Base-by-base conservation (phyloP, 2,888 invertebrate species). In the Allolobophora icterica region DNA sequence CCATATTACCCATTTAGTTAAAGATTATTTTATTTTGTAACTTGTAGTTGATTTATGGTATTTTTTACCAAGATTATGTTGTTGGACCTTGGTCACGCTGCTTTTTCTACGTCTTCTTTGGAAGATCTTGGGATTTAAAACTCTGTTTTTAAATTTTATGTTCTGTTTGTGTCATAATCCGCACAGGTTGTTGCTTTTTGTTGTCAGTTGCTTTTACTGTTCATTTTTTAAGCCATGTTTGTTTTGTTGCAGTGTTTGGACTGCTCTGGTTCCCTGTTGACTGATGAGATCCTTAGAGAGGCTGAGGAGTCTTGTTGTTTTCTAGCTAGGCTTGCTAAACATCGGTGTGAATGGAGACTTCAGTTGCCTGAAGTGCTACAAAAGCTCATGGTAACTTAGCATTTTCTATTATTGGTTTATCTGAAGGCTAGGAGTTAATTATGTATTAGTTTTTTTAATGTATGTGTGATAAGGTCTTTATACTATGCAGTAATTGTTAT, bases 281-380 rank as follows among this genome's bases (percentile, higher is more conserved):
- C 52, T 24, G 84, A n/a, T 21, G 89, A 40, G 4, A 33, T 90
- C 17, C 89, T 93, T 40, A n/a, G 30, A 33, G 93, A 93, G 91
- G 91, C 92, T 3, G 91, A 89, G 71, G 84, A 90, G 34, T 92
- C 92, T 0, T 91, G 91, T 52, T 42, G 89, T n/a, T 92, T 93
- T 90, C 89, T 93, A 42, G 84, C 87, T 34, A 35, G 91, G n/a
- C 90, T 93, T n/a, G 84, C 92, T 71, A 42, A 89, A 84, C 92
- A 92, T 92, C 40, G 92, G 17, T 84, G 90, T 24, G 94, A 94
- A 84, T 95, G 95, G 95, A 93, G 94, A 52, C 93, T 95, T 24
- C 94, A 95, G 58, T 93, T 95, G 45, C 94, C 94, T 3, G 93
- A 94, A 71, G 94, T 94, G 8, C 93, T 95, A 58, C 92, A 94